Percentiles rank a stretch among this genome's conserved stretches.
Conservation (phyloP, 2,797 vertebrate species). For the Heliangelus exortis region DNA sequence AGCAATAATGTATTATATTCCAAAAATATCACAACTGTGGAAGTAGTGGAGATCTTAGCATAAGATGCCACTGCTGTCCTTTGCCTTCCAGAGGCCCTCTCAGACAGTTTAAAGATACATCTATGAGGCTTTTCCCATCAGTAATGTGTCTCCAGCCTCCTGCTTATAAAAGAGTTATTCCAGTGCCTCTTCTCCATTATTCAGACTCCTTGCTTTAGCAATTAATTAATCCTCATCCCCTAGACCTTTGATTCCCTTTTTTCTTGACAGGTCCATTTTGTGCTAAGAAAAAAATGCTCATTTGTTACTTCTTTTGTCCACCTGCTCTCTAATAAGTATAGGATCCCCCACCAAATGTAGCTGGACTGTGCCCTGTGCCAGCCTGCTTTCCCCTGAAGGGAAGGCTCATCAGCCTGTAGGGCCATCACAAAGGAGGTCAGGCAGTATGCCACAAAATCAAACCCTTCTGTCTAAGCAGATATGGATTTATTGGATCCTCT, state of each 20-base stretch:
- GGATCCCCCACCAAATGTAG: not conserved
- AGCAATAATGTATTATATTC: not conserved
- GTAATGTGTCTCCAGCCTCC: not conserved
- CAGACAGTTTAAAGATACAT: not conserved
- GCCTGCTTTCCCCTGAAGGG: not conserved
- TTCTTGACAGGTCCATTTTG: not conserved
- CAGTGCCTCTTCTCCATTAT: not conserved
- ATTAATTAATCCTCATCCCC: not conserved
- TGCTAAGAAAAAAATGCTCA: not conserved
- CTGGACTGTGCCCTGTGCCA: not conserved
- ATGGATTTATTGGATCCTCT: not conserved
- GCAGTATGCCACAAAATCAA: not conserved
- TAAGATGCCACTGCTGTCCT: not conserved
- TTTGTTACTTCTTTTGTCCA: not conserved
- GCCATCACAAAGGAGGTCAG: not conserved
- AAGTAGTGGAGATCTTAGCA: not conserved
- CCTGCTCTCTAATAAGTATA: not conserved
- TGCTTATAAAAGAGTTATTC: not conserved
- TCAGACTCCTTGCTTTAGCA: not conserved
- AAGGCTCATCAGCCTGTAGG: not conserved
- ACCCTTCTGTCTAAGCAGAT: not conserved
- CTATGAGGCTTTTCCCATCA: not conserved
- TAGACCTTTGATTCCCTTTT: not conserved
- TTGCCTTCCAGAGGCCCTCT: not conserved
- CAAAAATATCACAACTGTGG: not conserved